Evolutionary conservation across 1,140 invertebrate species (phyloP), one percentile per base, ranked within the genome.

Genomic region (Colletes latitarsis): DNA sequence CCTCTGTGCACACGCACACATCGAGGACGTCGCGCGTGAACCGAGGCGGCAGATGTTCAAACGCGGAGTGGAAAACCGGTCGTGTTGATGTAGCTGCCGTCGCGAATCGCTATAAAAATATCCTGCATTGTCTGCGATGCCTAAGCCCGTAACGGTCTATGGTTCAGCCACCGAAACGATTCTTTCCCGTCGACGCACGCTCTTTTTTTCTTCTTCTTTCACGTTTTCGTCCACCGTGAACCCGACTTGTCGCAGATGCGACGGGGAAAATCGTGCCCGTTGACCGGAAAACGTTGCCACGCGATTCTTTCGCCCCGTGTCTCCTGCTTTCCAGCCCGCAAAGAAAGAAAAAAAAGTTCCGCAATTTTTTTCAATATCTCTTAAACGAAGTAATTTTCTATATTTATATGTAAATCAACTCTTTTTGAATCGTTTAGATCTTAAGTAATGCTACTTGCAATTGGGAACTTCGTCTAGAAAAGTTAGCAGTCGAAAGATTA

Each of bases 31-130:
- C 74, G 74, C 75, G 79, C 62, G 75, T 66, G 75, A 77, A 85
- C 88, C 85, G 87, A 86, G 90, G 88, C 91, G 91, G 92, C 92
- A 93, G 92, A 93, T 93, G 92, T 92, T 91, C 90, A 89, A 91
- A 90, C 89, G 91, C 88, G 72, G 89, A 91, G 89, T 91, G 91
- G 89, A 92, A 92, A 93, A 93, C 92, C 92, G 92, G 92, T 93
- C 92, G 92, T 93, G 92, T 93, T 93, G 92, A 93, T 92, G 91
- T 93, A 93, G 91, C 92, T 92, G 93, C 90, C 91, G 89, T 91
- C 90, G 91, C 92, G 90, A 93, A 93, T 93, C 90, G 92, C 91
- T 93, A 93, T 93, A 91, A 93, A 93, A 93, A 93, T 93, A 93
- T 93, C 91, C 86, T 86, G 88, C 88, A 93, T 93, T 93, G 91